phyloP scores from a whole-genome alignment of 2,888 invertebrate genomes.

The Acholoe squamosa region DNA sequence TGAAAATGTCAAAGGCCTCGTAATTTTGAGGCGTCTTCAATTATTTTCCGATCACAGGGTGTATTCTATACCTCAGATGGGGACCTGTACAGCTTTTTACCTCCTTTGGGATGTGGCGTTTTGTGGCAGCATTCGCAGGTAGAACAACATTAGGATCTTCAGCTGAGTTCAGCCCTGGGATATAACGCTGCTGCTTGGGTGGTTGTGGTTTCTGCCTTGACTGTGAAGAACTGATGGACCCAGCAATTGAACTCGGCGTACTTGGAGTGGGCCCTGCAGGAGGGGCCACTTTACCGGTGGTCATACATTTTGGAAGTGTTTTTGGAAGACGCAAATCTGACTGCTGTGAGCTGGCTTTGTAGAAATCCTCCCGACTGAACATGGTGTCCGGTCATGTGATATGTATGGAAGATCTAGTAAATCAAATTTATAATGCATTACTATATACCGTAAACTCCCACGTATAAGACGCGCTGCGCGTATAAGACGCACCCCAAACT shows the following conservation, averaged over 20 bases:
- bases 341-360: constrained; percentile 40
- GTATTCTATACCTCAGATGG: too few relatives aligned
- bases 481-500: too few relatives aligned
- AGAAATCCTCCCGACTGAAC: constrained; percentile 53
- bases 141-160: constrained; percentile 27
- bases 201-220: not conserved
- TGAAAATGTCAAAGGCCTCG: too few relatives aligned
- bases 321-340: not conserved
- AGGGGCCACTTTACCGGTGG: not conserved
- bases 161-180: constrained; percentile 62
- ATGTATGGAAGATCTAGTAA: not conserved
- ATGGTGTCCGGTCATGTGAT: too few relatives aligned
- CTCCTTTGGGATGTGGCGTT: not conserved
- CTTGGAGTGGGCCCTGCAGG: not conserved
- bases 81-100: too few relatives aligned
- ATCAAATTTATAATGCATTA: too few relatives aligned
- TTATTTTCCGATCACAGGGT: too few relatives aligned
- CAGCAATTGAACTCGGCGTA: too few relatives aligned
- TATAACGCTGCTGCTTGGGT: constrained; percentile 54
- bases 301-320: constrained; percentile 20
- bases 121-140: constrained; percentile 15
- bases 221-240: too few relatives aligned
- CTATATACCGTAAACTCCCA: too few relatives aligned
- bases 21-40: too few relatives aligned
- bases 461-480: too few relatives aligned